Evolutionary conservation across 2,113 vertebrate species (phyloP).

Genomic region (Hippoglossus stenolepis): DNA sequence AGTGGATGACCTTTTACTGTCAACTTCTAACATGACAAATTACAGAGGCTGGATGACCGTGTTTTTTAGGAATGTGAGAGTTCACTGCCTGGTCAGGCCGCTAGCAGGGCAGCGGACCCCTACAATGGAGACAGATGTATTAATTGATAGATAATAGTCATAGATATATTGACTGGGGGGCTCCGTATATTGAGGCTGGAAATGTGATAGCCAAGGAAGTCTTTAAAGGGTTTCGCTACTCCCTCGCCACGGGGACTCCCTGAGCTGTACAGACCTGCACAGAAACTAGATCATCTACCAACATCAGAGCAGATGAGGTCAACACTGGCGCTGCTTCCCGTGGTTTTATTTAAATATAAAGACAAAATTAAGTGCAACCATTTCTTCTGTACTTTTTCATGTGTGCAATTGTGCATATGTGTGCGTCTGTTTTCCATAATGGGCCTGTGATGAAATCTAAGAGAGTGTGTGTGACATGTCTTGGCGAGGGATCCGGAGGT

Average conservation of each 20-base stretch:
- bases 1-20: conserved; percentile 88
- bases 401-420: conserved; percentile 25
- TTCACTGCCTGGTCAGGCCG: conserved; percentile 86
- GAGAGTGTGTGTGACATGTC: conserved; percentile 66
- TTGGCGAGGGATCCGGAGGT: conserved; percentile 58
- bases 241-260: conserved; percentile 53
- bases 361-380: conserved; percentile 62
- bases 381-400: conserved; percentile 26
- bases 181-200: conserved; percentile 65
- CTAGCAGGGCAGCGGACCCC: conserved; percentile 80
- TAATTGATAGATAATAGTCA: conserved; percentile 87
- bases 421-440: conserved; percentile 12
- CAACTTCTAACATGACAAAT: conserved; percentile 87
- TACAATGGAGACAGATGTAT: conserved; percentile 82
- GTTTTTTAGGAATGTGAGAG: conserved; percentile 86
- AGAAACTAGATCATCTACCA: conserved; percentile 70
- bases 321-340: conserved; percentile 50
- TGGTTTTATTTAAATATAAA: conserved; percentile 66
- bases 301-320: conserved; percentile 51
- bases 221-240: conserved; percentile 61
- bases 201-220: conserved; percentile 70
- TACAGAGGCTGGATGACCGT: conserved; percentile 83
- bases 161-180: conserved; percentile 74
- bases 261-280: conserved; percentile 39
- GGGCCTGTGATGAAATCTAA: conserved; percentile 44